Conservation (phyloP, 2,797 vertebrate species). For the Podarcis lilfordi region DNA sequence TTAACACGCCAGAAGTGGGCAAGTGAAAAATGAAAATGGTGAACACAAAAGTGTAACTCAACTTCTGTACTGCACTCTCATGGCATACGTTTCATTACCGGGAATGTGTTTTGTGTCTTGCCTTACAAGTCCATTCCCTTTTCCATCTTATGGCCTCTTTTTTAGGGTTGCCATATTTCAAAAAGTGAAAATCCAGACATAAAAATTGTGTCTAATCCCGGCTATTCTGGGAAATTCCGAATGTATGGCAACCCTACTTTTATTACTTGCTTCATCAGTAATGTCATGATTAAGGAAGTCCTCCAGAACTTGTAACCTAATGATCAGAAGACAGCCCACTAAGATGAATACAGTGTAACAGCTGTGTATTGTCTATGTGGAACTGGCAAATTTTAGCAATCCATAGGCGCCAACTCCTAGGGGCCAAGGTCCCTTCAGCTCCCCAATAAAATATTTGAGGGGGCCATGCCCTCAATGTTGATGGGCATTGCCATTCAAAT, state of each 20-base stretch:
- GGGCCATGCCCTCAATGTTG: too few relatives aligned
- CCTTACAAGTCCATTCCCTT: not conserved
- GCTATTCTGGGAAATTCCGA: too few relatives aligned
- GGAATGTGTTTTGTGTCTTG: not conserved
- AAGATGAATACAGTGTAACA: too few relatives aligned
- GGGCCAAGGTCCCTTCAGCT: too few relatives aligned
- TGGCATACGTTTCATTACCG: not conserved
- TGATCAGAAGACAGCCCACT: not conserved
- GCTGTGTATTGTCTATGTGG: too few relatives aligned
- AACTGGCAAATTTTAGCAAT: too few relatives aligned
- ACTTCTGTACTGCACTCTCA: not conserved
- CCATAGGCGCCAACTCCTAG: too few relatives aligned
- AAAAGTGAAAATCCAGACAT: too few relatives aligned
- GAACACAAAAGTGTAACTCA: not conserved
- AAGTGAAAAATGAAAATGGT: not conserved
- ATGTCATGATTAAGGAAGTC: not conserved
- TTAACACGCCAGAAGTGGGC: not conserved
- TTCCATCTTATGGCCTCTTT: not conserved
- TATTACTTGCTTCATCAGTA: not conserved
- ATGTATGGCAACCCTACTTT: not conserved
- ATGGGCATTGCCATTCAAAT: too few relatives aligned
- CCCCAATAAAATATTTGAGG: too few relatives aligned
- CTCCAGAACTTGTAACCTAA: not conserved
- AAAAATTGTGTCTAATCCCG: too few relatives aligned
- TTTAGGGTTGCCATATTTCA: not conserved